A percentile compares a stretch with the other conserved stretches of the same genome.
Evolutionary conservation across 92 coral and sea anemone genomes (phyloP).

Genomic region (Epizoanthus ramosus): DNA sequence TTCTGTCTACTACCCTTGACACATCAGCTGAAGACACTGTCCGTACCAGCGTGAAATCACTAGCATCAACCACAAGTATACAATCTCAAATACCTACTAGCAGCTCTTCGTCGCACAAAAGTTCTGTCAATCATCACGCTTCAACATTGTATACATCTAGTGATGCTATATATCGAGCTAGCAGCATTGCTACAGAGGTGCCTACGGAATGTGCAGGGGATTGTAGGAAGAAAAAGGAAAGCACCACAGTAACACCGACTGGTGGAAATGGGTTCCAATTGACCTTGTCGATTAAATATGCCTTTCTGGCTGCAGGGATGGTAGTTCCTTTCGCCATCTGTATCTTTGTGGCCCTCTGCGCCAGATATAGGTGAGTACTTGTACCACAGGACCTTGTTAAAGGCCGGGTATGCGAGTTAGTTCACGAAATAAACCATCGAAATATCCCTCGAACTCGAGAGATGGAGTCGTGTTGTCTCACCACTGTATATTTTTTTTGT

Average conservation of each 20-base stretch:
- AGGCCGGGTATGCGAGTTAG: no score
- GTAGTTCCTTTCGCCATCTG: slow-evolving; percentile 14
- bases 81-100: background rate
- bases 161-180: background rate
- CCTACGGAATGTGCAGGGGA: slow-evolving; percentile 13
- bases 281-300: slow-evolving; percentile 27
- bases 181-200: background rate
- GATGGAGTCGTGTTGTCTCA: no score
- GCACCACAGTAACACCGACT: background rate
- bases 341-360: background rate
- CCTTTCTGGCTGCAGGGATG: slow-evolving; percentile 34
- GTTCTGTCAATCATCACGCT: background rate
- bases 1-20: background rate
- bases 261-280: background rate
- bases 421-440: no score
- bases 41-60: background rate
- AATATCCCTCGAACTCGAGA: no score
- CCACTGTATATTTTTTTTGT: no score
- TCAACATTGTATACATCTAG: background rate
- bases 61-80: background rate
- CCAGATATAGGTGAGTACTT: slow-evolving; percentile 16
- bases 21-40: background rate
- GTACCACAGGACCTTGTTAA: no score
- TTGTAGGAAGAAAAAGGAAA: background rate
- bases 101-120: background rate